These are phyloP conservation scores for Pantherophis guttatus DNA, from an alignment of 2,113 vertebrate genomes.

Conservation along the genomic window DNA sequence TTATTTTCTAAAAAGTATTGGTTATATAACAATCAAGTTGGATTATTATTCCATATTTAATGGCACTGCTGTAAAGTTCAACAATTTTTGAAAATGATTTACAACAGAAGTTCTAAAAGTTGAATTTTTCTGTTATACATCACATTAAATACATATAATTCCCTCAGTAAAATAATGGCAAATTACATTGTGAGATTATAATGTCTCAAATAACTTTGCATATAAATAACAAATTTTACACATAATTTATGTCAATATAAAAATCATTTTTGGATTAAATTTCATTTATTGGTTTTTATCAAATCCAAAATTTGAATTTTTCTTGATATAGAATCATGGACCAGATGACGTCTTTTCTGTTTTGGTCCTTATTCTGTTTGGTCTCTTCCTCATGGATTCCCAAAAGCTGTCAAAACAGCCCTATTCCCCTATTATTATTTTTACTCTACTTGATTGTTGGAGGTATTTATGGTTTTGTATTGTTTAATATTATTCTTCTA, in stretches of 20 bases:
- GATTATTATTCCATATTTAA: neutral
- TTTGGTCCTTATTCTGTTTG: neutral
- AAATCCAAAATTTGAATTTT: neutral
- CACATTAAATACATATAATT: neutral
- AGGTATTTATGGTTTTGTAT: neutral
- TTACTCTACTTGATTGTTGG: neutral
- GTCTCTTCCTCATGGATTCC: neutral
- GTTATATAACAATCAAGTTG: neutral
- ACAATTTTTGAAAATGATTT: neutral
- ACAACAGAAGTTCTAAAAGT: neutral
- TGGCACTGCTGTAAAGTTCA: neutral
- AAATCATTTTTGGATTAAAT: neutral
- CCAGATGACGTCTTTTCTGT: neutral
- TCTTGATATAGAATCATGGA: neutral
- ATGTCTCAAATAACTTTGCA: neutral
- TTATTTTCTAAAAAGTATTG: neutral
- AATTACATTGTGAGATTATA: neutral
- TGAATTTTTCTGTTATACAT: neutral
- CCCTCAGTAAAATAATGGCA: neutral
- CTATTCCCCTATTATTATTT: neutral
- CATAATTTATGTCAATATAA: neutral
- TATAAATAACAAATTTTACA: neutral
- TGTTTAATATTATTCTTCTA: neutral
- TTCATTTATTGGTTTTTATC: neutral
- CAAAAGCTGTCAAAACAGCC: neutral